Percentiles rank a stretch among this genome's conserved stretches.
Evolutionary conservation across 2,888 invertebrate species (phyloP).

Genomic region (Xanthostigma xanthostigma): DNA sequence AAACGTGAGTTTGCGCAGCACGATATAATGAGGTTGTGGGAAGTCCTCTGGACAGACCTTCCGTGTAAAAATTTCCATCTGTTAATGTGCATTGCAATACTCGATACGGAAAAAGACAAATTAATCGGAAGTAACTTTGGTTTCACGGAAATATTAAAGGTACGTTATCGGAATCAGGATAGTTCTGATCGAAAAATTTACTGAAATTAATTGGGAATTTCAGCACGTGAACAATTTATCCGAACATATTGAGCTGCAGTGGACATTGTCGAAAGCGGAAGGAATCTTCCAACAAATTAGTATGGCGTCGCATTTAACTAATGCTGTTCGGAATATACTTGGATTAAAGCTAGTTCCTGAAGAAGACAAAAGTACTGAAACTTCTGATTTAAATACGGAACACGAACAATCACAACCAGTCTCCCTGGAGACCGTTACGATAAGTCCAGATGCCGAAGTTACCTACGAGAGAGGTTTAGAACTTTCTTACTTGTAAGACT

Average conservation of each 20-base stretch:
- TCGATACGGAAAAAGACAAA: slow-evolving; percentile 74
- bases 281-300: slow-evolving; percentile 82
- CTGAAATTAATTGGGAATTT: slow-evolving; percentile 19
- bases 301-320: slow-evolving; percentile 51
- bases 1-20: slow-evolving; percentile 83
- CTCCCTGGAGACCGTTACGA: slow-evolving; percentile 13
- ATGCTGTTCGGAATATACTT: slow-evolving; percentile 54
- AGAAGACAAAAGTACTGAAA: slow-evolving; percentile 23
- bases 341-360: slow-evolving; percentile 39
- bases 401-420: slow-evolving; percentile 3
- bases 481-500: slow-evolving; percentile 23
- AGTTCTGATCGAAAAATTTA: neutral
- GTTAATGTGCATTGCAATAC: slow-evolving; percentile 81
- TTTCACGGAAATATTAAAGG: slow-evolving; percentile 90
- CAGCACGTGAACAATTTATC: slow-evolving; percentile 94
- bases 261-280: slow-evolving; percentile 74
- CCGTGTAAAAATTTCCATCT: slow-evolving; percentile 94
- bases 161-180: slow-evolving; percentile 23
- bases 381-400: slow-evolving; percentile 19
- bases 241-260: slow-evolving; percentile 68
- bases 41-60: slow-evolving; percentile 87
- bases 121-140: slow-evolving; percentile 88
- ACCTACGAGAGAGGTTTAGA: slow-evolving; percentile 25
- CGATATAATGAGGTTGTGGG: slow-evolving; percentile 87
- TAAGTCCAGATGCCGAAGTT: slow-evolving; percentile 22